A percentile compares a stretch with the other conserved stretches of the same genome.
These are phyloP conservation scores for Benthosema pterotum DNA, from an alignment of 2,797 vertebrate genomes.

Conservation along the genomic window DNA sequence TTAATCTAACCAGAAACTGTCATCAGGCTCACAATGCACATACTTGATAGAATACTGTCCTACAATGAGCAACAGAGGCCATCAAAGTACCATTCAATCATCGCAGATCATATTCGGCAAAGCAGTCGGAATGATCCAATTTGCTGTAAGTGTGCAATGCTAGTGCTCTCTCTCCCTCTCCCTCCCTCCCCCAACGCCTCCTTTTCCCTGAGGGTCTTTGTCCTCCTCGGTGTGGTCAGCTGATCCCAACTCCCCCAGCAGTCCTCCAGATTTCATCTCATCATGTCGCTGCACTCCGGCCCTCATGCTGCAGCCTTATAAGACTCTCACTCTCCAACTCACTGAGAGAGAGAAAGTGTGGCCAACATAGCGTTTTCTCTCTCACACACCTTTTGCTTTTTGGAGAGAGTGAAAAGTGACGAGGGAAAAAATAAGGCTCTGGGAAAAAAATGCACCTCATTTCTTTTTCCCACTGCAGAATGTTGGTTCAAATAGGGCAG, in stretches of 20 bases:
- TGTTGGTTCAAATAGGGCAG: conserved; percentile 25
- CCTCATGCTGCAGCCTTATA: conserved; percentile 20
- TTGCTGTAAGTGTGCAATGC: too few relatives aligned
- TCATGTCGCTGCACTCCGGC: conserved; percentile 41
- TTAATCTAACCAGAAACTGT: too few relatives aligned
- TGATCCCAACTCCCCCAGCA: conserved; percentile 47
- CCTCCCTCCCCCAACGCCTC: background rate
- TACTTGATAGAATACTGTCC: too few relatives aligned
- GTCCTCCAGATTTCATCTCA: conserved; percentile 56
- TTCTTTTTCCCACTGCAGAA: background rate
- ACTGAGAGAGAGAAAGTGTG: conserved; percentile 26
- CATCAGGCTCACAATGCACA: too few relatives aligned
- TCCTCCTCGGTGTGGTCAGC: conserved; percentile 53
- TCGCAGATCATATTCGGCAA: too few relatives aligned
- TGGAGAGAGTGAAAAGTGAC: background rate
- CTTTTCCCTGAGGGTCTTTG: conserved; percentile 44
- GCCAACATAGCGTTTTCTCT: conserved; percentile 39
- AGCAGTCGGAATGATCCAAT: too few relatives aligned
- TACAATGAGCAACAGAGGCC: too few relatives aligned
- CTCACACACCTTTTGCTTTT: conserved; percentile 25
- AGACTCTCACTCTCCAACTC: conserved; percentile 46
- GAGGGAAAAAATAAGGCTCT: conserved; percentile 6
- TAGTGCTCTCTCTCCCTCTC: background rate
- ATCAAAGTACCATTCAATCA: too few relatives aligned
- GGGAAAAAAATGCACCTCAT: conserved; percentile 13